Base-by-base conservation (phyloP, 2,113 vertebrate genomes). In the Cynocephalus volans region DNA sequence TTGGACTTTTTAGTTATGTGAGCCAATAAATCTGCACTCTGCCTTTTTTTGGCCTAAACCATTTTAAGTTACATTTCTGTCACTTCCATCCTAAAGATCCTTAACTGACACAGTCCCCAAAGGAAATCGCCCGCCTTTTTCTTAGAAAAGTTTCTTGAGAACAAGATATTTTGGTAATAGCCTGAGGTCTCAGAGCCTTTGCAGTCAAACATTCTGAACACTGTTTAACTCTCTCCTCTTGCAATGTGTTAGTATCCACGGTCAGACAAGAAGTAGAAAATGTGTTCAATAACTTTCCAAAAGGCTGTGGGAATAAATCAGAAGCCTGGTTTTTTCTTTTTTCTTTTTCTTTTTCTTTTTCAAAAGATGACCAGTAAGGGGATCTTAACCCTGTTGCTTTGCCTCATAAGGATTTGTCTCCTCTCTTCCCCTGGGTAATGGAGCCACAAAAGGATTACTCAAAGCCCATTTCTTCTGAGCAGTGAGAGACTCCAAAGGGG, bases 61-160 rank as follows among this genome's bases (percentile, higher is more conserved):
- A 52, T 52, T 60, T 79, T 70, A 85, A 85, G 54, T 77, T 90
- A 45, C 24, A 86, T 91, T 95, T 80, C 73, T 80, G 48, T 80
- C 73, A 80, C 28, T 54, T 45, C 33, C 28, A 24, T 62, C 33
- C 33, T 33, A 13, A 58, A 69, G 12, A 84, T 50, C n/a, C 11
- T 21, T 79, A 90, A 90, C 31, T 41, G 67, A 75, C 52, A 23
- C 65, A 81, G 65, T 64, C 33, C 26, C 93, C 56, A 10, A 26
- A 80, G 26, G 92, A 81, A 88, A 72, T 17, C 8, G 24, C 31
- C n/a, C 12, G 0, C 70, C 12, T 75, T 82, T 24, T 41, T 69
- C 70, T 77, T 50, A 77, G 69, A 84, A 52, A 31, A 13, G 8
- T 50, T 41, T 52, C 64, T 88, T 58, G 26, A 79, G 10, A 13